Conservation (phyloP, 2,113 vertebrate species). For the Apeltes quadracus region DNA sequence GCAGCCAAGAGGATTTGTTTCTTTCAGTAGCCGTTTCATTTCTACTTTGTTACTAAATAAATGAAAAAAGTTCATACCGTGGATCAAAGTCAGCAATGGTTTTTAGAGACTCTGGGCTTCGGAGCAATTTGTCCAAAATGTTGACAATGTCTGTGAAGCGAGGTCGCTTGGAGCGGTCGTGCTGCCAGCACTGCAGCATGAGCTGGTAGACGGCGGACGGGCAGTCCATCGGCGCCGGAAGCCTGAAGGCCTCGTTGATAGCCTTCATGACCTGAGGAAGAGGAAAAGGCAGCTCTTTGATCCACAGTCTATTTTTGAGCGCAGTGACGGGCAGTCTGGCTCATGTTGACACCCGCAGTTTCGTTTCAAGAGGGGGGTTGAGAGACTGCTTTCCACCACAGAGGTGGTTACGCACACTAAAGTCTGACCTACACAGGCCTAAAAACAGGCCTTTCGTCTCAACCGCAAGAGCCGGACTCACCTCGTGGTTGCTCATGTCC, state of each 20-base stretch:
- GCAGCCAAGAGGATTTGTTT: neutral
- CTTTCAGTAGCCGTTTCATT: neutral
- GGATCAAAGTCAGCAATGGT: slow-evolving; percentile 92
- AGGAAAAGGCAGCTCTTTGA: slow-evolving; percentile 21
- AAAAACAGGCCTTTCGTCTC: slow-evolving; percentile 47
- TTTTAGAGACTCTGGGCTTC: slow-evolving; percentile 89
- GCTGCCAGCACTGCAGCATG: slow-evolving; percentile 97
- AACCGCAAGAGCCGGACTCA: slow-evolving; percentile 40
- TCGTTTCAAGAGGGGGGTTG: slow-evolving; percentile 35
- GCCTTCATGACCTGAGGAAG: slow-evolving; percentile 93
- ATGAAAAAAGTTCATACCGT: slow-evolving; percentile 77
- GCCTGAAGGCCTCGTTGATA: slow-evolving; percentile 94
- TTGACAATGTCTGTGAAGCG: slow-evolving; percentile 91
- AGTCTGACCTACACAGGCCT: slow-evolving; percentile 41
- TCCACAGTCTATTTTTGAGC: slow-evolving; percentile 6
- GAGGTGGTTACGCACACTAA: slow-evolving; percentile 21
- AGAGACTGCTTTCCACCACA: slow-evolving; percentile 41
- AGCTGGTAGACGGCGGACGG: slow-evolving; percentile 95
- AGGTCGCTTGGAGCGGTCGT: slow-evolving; percentile 89
- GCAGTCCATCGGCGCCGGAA: slow-evolving; percentile 93
- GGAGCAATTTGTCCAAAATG: slow-evolving; percentile 93
- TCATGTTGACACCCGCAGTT: slow-evolving; percentile 47
- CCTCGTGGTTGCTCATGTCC: slow-evolving; percentile 95
- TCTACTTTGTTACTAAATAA: neutral
- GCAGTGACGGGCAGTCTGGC: slow-evolving; percentile 10